Evolutionary conservation across 2,797 vertebrate genomes (phyloP).

Genomic region (Rhinoraja longicauda): DNA sequence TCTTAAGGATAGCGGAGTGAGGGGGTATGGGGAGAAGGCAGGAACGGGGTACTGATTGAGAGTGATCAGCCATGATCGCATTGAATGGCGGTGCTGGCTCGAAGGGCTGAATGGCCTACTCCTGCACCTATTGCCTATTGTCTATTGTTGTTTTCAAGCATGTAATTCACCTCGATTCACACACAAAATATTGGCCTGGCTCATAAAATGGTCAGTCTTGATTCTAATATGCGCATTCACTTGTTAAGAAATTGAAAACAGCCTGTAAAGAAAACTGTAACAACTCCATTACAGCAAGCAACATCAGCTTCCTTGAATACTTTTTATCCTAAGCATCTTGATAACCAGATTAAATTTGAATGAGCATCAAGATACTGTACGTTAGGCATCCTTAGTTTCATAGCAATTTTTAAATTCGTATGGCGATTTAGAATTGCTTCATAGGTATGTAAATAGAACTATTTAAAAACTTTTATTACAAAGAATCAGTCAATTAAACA

Average conservation of each 20-base stretch:
- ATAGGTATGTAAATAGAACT: neutral
- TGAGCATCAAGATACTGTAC: neutral
- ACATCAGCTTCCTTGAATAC: neutral
- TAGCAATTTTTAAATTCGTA: neutral
- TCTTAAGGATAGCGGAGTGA: too few relatives aligned
- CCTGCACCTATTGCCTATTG: too few relatives aligned
- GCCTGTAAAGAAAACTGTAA: too few relatives aligned
- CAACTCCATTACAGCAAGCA: neutral
- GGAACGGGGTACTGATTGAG: too few relatives aligned
- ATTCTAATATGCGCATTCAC: neutral
- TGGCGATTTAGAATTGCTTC: neutral
- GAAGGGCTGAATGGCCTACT: too few relatives aligned
- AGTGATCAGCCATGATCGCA: too few relatives aligned
- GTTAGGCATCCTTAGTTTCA: too few relatives aligned
- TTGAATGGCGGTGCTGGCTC: too few relatives aligned
- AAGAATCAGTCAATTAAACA: neutral
- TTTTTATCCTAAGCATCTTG: neutral
- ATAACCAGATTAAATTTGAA: neutral
- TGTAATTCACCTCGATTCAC: neutral
- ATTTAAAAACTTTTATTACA: neutral
- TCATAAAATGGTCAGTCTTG: neutral
- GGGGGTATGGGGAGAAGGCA: too few relatives aligned
- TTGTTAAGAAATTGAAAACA: neutral
- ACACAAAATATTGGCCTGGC: neutral
- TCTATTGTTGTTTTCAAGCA: neutral